Evolutionary conservation across 1,140 invertebrate genomes (phyloP).

Genomic region (Ceratina calcarata): DNA sequence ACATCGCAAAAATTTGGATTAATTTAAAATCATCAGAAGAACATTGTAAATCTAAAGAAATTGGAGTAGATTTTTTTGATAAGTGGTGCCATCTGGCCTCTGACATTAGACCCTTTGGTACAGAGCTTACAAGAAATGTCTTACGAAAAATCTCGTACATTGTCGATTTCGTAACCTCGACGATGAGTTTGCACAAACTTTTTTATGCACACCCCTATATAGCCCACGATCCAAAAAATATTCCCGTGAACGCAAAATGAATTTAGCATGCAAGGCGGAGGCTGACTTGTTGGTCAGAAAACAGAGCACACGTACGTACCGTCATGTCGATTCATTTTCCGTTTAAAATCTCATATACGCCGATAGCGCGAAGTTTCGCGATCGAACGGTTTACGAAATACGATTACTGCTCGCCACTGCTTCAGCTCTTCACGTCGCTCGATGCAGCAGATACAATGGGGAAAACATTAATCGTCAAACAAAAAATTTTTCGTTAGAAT

Average conservation of each 20-base stretch:
- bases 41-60: constrained; percentile 58
- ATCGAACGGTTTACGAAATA: constrained; percentile 77
- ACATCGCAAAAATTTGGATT: constrained; percentile 36
- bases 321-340: constrained; percentile 91
- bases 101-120: constrained; percentile 72
- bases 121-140: constrained; percentile 52
- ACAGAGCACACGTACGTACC: constrained; percentile 82
- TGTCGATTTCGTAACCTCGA: constrained; percentile 32
- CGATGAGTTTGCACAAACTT: constrained; percentile 27
- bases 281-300: constrained; percentile 61
- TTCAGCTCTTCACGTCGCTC: constrained; percentile 49
- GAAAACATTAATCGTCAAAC: constrained; percentile 83
- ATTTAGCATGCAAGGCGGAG: constrained; percentile 21
- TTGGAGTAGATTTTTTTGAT: constrained; percentile 62
- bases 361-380: constrained; percentile 79
- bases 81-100: constrained; percentile 78
- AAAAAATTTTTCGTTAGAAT: constrained; percentile 85
- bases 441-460: constrained; percentile 74
- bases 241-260: constrained; percentile 9
- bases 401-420: constrained; percentile 45
- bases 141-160: constrained; percentile 43
- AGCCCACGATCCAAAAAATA: neutral
- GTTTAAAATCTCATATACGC: constrained; percentile 81
- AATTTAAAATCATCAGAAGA: constrained; percentile 43
- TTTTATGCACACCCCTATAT: neutral